phyloP scores from a whole-genome alignment of 2,113 vertebrate genomes.

The Chloropsis hardwickii region DNA sequence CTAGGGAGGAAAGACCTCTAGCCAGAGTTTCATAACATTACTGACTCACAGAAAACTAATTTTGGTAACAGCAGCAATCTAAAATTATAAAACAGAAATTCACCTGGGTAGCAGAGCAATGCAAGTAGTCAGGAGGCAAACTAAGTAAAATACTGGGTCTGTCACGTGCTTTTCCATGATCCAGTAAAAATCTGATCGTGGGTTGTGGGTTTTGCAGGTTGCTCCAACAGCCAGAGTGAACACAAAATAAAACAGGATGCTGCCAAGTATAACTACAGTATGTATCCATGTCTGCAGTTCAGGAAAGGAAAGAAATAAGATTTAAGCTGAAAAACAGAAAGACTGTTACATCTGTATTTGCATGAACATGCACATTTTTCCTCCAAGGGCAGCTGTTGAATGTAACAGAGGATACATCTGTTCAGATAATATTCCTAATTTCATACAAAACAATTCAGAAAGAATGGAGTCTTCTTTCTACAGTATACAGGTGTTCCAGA shows the following conservation, averaged over 20 bases:
- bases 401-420: background rate
- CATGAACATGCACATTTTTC: background rate
- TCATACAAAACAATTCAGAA: background rate
- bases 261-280: constrained; percentile 68
- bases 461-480: background rate
- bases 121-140: constrained; percentile 79
- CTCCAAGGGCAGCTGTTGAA: background rate
- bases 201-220: constrained; percentile 79
- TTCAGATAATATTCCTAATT: background rate
- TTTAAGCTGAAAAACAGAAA: background rate
- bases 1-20: background rate
- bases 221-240: constrained; percentile 80
- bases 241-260: constrained; percentile 77
- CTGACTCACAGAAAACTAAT: background rate
- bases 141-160: constrained; percentile 82
- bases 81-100: background rate
- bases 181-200: constrained; percentile 81
- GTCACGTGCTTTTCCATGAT: constrained; percentile 80
- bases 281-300: constrained; percentile 87
- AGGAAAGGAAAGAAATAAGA: background rate
- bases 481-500: background rate
- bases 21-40: background rate
- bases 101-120: constrained; percentile 89
- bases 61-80: background rate
- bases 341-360: background rate